Percentiles rank a stretch among this genome's conserved stretches.
phyloP scores from a whole-genome alignment of 2,797 vertebrate genomes.

The Cryptoprocta ferox region DNA sequence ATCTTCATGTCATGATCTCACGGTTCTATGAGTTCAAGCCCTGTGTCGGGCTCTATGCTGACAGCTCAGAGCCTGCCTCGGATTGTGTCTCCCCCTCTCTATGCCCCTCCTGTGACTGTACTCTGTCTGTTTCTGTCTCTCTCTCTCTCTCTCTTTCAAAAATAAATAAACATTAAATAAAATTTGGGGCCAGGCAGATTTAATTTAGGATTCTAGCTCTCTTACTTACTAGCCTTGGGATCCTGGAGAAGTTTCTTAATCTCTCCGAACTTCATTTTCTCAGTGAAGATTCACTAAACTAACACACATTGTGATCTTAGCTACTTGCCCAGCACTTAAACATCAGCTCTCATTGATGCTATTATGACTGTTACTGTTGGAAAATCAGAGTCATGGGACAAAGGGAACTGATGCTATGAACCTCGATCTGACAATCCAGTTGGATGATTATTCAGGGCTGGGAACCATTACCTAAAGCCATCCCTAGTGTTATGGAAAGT shows the following conservation, averaged over 20 bases:
- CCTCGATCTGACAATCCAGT: background rate
- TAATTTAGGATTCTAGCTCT: background rate
- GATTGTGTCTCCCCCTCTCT: too few species aligned
- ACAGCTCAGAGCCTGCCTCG: too few species aligned
- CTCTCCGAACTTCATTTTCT: background rate
- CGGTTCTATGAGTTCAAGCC: too few species aligned
- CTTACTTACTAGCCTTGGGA: background rate
- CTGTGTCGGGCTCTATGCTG: too few species aligned
- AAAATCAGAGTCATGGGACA: background rate
- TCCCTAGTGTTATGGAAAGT: background rate
- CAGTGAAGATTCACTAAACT: slow-evolving; percentile 8
- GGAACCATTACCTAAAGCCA: background rate
- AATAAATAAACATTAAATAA: too few species aligned
- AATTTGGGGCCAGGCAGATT: background rate
- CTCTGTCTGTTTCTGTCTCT: too few species aligned
- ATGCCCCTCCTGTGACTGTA: too few species aligned
- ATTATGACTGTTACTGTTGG: background rate
- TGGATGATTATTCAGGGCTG: background rate
- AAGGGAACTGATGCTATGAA: background rate
- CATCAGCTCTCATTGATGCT: background rate
- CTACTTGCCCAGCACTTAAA: slow-evolving; percentile 21
- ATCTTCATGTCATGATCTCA: too few species aligned
- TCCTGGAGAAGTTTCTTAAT: background rate
- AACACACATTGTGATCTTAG: background rate
- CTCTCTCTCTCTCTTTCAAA: too few species aligned